Percentiles rank a stretch among this genome's conserved stretches.
phyloP scores from a whole-genome alignment of 1,140 invertebrate genomes.

The Aethina tumida region DNA sequence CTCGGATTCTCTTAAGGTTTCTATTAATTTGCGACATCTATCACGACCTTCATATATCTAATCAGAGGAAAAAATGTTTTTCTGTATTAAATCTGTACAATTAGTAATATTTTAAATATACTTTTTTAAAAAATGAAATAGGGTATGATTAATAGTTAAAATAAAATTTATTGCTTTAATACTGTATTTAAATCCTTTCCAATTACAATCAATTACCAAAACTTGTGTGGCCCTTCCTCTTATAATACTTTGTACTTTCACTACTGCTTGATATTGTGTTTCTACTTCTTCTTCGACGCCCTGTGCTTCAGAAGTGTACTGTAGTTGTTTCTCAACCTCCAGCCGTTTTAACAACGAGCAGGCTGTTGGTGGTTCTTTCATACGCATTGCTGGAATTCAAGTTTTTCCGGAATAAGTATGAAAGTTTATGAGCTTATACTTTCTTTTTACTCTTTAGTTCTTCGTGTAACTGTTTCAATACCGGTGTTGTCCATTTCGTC shows the following conservation, averaged over 20 bases:
- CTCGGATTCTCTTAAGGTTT: constrained; percentile 54
- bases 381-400: constrained; percentile 13
- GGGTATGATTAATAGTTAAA: no score
- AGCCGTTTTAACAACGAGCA: constrained; percentile 17
- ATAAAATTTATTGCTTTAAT: no score
- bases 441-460: constrained; percentile 43
- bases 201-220: constrained; percentile 54
- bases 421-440: background rate
- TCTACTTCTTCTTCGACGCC: constrained; percentile 43
- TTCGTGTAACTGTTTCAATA: constrained; percentile 44
- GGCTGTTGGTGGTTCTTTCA: constrained; percentile 11
- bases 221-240: constrained; percentile 58
- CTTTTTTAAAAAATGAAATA: no score
- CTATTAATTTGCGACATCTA: constrained; percentile 53
- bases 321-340: constrained; percentile 5
- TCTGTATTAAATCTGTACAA: background rate
- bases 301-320: constrained; percentile 46
- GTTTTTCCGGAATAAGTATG: background rate
- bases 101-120: no score
- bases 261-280: constrained; percentile 44
- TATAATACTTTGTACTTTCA: constrained; percentile 54
- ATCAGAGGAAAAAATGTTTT: constrained; percentile 9
- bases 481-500: constrained; percentile 52
- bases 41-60: constrained; percentile 62
- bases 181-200: no score